A percentile compares a stretch with the other conserved stretches of the same genome.
phyloP scores from a whole-genome alignment of 1,140 invertebrate species.

The Rhyacophila brunnea region DNA sequence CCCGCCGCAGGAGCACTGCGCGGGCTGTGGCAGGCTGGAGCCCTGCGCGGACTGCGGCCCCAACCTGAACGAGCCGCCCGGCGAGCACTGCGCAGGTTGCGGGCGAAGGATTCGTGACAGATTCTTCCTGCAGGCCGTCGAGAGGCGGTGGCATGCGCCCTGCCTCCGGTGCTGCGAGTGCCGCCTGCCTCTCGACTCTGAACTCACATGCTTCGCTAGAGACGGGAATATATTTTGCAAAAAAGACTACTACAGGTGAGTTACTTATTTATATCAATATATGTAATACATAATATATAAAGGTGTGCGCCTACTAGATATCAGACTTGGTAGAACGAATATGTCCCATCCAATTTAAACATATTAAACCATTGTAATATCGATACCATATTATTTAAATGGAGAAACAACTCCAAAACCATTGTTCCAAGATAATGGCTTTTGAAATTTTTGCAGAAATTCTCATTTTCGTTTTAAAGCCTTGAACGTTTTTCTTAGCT shows the following conservation, averaged over 20 bases:
- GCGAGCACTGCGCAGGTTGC: constrained; percentile 80
- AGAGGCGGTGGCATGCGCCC: constrained; percentile 88
- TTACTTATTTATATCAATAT: no score
- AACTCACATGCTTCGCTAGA: constrained; percentile 89
- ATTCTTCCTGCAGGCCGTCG: constrained; percentile 90
- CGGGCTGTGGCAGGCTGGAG: constrained; percentile 12
- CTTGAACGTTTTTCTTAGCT: no score
- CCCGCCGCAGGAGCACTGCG: constrained; percentile 8
- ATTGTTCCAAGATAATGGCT: no score
- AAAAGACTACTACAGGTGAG: constrained; percentile 96
- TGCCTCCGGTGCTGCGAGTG: constrained; percentile 92
- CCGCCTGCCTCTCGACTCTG: constrained; percentile 82
- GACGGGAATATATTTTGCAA: constrained; percentile 97
- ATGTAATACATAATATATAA: no score
- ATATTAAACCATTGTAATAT: no score
- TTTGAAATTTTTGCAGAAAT: no score
- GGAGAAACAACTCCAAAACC: no score
- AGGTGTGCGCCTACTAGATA: no score
- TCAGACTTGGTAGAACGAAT: no score
- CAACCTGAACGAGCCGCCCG: constrained; percentile 42
- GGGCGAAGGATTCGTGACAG: constrained; percentile 79
- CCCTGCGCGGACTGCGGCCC: constrained; percentile 30
- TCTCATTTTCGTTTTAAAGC: no score
- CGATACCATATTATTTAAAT: no score
- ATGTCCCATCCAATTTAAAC: no score